Conservation (phyloP, 2,888 invertebrate species). For the Molanna angustata region DNA sequence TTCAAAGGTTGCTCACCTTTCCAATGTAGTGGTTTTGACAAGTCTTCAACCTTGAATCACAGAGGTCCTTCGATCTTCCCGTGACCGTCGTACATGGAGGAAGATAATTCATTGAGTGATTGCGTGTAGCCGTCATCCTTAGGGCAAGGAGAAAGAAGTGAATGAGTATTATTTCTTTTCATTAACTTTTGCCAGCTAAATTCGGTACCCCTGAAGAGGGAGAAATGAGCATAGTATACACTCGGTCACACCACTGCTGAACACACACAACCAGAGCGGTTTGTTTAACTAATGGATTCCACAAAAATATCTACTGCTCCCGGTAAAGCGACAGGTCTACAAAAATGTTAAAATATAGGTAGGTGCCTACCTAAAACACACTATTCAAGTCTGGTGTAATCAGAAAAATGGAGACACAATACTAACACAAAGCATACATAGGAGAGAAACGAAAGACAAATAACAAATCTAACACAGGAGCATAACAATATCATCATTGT, state of each 20-base stretch:
- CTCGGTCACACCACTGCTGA: constrained; percentile 21
- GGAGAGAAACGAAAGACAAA: constrained; percentile 28
- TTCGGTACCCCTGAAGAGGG: constrained; percentile 9
- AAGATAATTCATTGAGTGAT: no score
- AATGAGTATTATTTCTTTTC: no score
- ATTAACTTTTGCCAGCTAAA: no score
- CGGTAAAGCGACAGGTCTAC: constrained; percentile 18
- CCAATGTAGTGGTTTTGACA: no score
- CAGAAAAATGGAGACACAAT: constrained; percentile 26
- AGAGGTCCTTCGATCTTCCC: no score
- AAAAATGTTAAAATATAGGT: constrained; percentile 13
- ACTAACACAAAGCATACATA: constrained; percentile 15
- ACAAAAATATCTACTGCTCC: constrained; percentile 28
- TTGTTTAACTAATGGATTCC: constrained; percentile 34
- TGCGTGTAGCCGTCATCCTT: no score
- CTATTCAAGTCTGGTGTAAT: constrained; percentile 5
- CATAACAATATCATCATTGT: constrained; percentile 24
- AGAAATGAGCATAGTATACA: constrained; percentile 17
- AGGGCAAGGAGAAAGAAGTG: no score
- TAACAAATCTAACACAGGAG: constrained; percentile 21
- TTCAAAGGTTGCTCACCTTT: no score
- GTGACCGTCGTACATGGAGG: no score
- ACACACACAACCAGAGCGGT: constrained; percentile 30
- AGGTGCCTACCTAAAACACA: neutral
- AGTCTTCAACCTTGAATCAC: no score